These are phyloP conservation scores for Merodon equestris DNA, from an alignment of 2,888 invertebrate species.

Conservation along the genomic window DNA sequence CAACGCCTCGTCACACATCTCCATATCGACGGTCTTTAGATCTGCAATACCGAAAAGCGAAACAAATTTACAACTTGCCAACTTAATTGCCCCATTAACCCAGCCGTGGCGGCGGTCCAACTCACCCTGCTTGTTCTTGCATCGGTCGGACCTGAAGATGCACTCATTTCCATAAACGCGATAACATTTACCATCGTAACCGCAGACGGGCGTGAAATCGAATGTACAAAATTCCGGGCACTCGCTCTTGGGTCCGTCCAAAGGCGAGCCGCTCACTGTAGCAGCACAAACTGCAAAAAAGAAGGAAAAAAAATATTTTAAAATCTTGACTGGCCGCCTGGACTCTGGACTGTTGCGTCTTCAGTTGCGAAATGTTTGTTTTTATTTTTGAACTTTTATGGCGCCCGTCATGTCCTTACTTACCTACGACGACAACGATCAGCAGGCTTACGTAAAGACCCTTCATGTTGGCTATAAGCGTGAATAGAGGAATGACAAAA, in stretches of 20 bases:
- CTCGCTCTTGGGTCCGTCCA: conserved; percentile 20
- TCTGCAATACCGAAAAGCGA: conserved; percentile 9
- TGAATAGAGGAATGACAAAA: not conserved
- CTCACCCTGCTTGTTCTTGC: conserved; percentile 23
- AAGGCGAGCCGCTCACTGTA: conserved; percentile 20
- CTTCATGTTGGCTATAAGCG: conserved; percentile 9
- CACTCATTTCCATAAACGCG: conserved; percentile 29
- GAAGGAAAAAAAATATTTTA: not conserved
- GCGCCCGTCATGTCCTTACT: not conserved
- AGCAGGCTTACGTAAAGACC: conserved; percentile 26
- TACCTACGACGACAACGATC: not conserved
- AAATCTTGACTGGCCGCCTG: too few relatives aligned
- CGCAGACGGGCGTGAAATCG: conserved; percentile 41
- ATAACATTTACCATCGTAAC: conserved; percentile 42
- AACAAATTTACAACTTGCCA: not conserved
- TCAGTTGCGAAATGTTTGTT: not conserved
- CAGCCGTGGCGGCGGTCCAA: not conserved
- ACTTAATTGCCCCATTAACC: too few relatives aligned
- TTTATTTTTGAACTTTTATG: conserved; percentile 12
- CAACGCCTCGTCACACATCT: conserved; percentile 24
- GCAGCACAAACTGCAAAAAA: conserved; percentile 9
- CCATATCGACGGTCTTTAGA: conserved; percentile 38
- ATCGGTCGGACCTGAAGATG: conserved; percentile 10
- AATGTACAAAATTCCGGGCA: conserved; percentile 46
- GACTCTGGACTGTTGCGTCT: too few relatives aligned